Base-by-base conservation (phyloP, 2,888 invertebrate genomes). In the Acronicta psi region DNA sequence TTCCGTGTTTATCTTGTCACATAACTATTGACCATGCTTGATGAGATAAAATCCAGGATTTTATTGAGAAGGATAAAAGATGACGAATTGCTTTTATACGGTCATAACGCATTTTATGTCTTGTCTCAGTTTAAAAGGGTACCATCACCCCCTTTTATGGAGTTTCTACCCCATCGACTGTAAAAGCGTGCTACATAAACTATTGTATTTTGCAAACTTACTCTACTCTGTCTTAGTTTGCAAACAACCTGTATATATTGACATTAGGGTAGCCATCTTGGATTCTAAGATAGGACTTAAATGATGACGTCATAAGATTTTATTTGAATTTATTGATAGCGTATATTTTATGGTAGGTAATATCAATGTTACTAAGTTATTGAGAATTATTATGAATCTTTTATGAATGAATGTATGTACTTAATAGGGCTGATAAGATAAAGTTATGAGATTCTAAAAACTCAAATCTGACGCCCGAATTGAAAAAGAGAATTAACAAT, bases 171-270 rank as follows among this genome's bases (percentile, higher is more conserved):
- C 69, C 45, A 61, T 73, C 36, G 45, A 10, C 50, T 47, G 36
- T 67, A 69, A 70, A 66, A 62, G 46, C 66, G 45, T 69, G 65
- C 67, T 72, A 69, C 70, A 78, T 65, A 69, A 73, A 73, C 77
- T 78, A 79, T 69, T 59, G 64, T 75, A 70, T 80, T 80, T 80
- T 74, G 65, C 64, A 62, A 78, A 79, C 72, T 81, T 65, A 57
- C 74, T 77, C 17, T 60, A 57, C 69, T 65, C 67, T 72, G 77
- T 63, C 69, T 77, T 71, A 69, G 63, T 75, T 36, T 38, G 73
- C 76, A 83, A 84, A 84, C 65, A 82, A 76, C 77, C 80, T 80
- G 69, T 81, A 74, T 85, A 83, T 85, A 80, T 79, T 62, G 64
- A 66, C 31, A 37, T 13, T 68, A 77, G 77, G 76, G 80, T 73